Base-by-base conservation (phyloP, 2,113 vertebrate species). In the Symphodus melops region DNA sequence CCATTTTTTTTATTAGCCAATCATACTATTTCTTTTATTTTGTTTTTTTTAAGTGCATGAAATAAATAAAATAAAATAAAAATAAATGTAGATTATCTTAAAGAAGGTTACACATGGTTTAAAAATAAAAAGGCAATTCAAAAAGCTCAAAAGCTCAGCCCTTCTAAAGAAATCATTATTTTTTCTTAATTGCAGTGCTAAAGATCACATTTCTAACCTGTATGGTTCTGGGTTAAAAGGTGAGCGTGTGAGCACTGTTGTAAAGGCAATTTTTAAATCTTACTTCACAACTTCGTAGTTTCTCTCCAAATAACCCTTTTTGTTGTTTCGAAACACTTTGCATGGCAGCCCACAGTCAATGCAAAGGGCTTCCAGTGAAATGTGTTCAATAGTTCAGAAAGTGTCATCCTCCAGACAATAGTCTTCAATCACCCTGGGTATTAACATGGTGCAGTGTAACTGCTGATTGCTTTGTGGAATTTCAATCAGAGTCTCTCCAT, bases 401-500 rank as follows among this genome's bases (percentile, higher is more conserved):
- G 64, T 66, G 48, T 63, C 75, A 57, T 20, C 48, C 72, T 81
- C 23, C 57, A 36, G 17, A 44, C 23, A 74, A 79, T 72, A 64
- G 65, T 75, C 74, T 70, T 54, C 52, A 55, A 66, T 62, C 55
- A 51, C 49, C 33, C 20, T 4, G 6, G 69, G 65, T 28, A 11
- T 65, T 83, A 62, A 72, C 66, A 37, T 20, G 25, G 39, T n/a
- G 5, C 25, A 54, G 8, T 21, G 74, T 55, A 68, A 76, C 71
- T 48, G 36, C 20, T 60, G 55, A 81, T 59, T 62, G 80, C 78
- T 78, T 75, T 74, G 55, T 14, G 56, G 57, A 65, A 51, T 75
- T 79, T 72, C 77, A 73, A 83, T 88, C 77, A 72, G 59, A 77
- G 66, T 49, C 51, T 49, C 44, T 42, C 79, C 67, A 37, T 37